Conservation (phyloP, 2,113 vertebrate genomes). For the Rynchops niger region DNA sequence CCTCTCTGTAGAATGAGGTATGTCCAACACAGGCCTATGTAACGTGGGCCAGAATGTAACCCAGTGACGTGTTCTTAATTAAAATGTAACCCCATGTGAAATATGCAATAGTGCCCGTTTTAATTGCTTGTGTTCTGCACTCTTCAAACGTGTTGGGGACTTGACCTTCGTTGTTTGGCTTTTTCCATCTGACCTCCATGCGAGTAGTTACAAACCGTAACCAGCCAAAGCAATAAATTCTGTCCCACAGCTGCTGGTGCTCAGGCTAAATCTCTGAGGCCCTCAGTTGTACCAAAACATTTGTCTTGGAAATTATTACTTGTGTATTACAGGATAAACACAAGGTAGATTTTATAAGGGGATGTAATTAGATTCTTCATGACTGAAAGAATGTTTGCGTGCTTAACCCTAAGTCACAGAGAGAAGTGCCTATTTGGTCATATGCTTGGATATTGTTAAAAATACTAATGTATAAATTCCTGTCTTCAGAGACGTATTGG, state of each 20-base stretch:
- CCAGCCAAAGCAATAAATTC: neutral
- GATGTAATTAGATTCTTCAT: neutral
- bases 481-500: neutral
- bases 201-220: neutral
- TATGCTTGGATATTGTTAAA: neutral
- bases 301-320: slow-evolving; percentile 14
- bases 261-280: neutral
- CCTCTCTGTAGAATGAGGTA: neutral
- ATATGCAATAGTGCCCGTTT: neutral
- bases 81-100: neutral
- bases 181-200: neutral
- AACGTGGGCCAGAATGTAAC: neutral
- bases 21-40: neutral
- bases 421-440: neutral
- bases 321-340: neutral
- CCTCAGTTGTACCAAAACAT: neutral
- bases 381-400: neutral
- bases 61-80: neutral
- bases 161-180: neutral
- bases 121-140: neutral
- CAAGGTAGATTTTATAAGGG: neutral
- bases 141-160: fast-evolving
- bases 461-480: neutral
- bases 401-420: neutral
- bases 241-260: neutral